phyloP scores from a whole-genome alignment of 2,113 vertebrate genomes.

The Chiloscyllium plagiosum region DNA sequence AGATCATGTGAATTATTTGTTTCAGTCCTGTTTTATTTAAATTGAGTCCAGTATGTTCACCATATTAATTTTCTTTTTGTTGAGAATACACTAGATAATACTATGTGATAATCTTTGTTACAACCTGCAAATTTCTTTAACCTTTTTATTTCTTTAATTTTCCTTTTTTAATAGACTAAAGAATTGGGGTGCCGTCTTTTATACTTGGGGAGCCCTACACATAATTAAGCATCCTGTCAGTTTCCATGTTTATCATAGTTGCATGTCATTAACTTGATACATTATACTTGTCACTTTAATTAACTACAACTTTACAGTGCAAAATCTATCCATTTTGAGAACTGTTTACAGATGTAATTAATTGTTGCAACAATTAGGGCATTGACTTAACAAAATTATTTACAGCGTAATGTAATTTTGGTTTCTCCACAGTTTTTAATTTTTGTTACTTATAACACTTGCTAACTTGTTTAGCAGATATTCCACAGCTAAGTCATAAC shows the following conservation, averaged over 20 bases:
- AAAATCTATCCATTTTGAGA: not conserved
- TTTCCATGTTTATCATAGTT: not conserved
- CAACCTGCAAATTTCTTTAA: too few relatives aligned
- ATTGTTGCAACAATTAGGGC: not conserved
- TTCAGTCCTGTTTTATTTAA: not conserved
- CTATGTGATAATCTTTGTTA: not conserved
- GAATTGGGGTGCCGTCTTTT: too few relatives aligned
- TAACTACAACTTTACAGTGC: not conserved
- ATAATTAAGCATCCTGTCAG: not conserved
- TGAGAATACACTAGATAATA: not conserved
- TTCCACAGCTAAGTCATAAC: not conserved
- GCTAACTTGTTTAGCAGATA: not conserved
- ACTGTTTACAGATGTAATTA: not conserved
- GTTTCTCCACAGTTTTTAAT: not conserved
- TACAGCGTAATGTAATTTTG: not conserved
- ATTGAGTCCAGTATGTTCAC: not conserved
- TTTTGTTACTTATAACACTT: not conserved
- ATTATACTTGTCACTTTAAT: not conserved
- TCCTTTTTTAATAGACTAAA: too few relatives aligned
- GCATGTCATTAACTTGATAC: conserved; percentile 3
- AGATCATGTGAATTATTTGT: not conserved
- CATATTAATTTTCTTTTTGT: not conserved
- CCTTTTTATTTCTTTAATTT: too few relatives aligned
- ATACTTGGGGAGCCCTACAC: not conserved
- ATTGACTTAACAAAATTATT: conserved; percentile 4